A percentile compares a stretch with the other conserved stretches of the same genome.
phyloP scores from a whole-genome alignment of 2,113 vertebrate species.

The Candoia aspera region DNA sequence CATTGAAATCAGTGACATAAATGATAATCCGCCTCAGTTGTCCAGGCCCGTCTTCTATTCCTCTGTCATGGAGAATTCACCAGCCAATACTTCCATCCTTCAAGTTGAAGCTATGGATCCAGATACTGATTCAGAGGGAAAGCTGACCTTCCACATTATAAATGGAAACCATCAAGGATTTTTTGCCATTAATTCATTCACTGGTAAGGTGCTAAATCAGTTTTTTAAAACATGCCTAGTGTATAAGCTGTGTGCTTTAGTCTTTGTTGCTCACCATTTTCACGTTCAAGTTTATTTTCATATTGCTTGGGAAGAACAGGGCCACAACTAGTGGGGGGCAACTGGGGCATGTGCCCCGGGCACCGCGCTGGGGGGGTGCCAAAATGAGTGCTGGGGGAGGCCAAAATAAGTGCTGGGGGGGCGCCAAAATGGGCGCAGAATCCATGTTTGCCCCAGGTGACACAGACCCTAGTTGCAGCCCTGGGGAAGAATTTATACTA shows the following conservation, averaged over 20 bases:
- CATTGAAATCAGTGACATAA: constrained; percentile 88
- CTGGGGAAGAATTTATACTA: background rate
- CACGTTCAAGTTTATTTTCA: background rate
- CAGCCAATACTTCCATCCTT: constrained; percentile 77
- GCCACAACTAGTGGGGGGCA: too few species aligned
- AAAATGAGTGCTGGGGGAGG: too few species aligned
- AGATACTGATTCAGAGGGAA: constrained; percentile 84
- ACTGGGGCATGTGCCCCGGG: too few species aligned
- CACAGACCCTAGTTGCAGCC: too few species aligned
- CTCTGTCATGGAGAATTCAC: constrained; percentile 83
- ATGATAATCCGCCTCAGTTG: constrained; percentile 92
- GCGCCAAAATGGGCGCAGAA: too few species aligned
- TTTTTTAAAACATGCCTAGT: background rate
- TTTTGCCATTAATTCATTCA: constrained; percentile 78
- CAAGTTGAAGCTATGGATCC: constrained; percentile 83
- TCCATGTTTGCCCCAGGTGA: too few species aligned
- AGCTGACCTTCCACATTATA: constrained; percentile 86
- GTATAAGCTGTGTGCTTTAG: background rate
- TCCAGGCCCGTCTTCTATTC: constrained; percentile 88
- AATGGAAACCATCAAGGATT: constrained; percentile 79
- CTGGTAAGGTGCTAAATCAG: background rate
- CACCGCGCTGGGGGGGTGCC: too few species aligned
- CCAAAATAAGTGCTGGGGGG: too few species aligned
- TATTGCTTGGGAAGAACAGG: background rate
- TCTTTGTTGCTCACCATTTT: background rate